Conservation (phyloP, 2,888 invertebrate genomes). For the Tachina lurida region DNA sequence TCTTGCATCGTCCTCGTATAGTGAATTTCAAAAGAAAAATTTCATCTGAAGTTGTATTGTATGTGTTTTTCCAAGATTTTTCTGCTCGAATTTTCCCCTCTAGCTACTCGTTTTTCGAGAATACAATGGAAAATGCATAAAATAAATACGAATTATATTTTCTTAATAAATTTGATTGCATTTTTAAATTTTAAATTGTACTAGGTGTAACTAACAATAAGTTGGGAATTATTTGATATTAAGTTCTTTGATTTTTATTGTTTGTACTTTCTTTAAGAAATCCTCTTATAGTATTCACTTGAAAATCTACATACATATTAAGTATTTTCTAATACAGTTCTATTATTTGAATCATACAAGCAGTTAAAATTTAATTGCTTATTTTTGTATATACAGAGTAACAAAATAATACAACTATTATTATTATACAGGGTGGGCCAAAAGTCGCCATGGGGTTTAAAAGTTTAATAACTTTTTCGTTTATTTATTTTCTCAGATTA, state of each 20-base stretch:
- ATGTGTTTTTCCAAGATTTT: slow-evolving; percentile 45
- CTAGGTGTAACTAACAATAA: background rate
- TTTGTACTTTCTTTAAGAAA: slow-evolving; percentile 50
- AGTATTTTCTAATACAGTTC: background rate
- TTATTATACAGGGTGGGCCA: too few species aligned
- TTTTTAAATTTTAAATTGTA: slow-evolving; percentile 25
- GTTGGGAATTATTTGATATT: background rate
- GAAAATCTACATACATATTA: background rate
- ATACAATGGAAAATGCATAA: slow-evolving; percentile 16
- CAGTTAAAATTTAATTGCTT: slow-evolving; percentile 4
- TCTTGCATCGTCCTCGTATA: background rate
- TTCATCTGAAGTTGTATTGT: slow-evolving; percentile 24
- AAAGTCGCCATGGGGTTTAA: too few species aligned
- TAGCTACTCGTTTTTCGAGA: background rate
- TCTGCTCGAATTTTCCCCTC: background rate
- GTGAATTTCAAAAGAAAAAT: background rate
- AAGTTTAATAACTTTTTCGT: too few species aligned
- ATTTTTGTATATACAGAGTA: slow-evolving; percentile 10
- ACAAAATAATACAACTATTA: slow-evolving; percentile 17
- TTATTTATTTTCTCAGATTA: too few species aligned
- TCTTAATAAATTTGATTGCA: slow-evolving; percentile 57
- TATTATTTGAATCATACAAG: background rate
- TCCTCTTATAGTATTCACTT: slow-evolving; percentile 66
- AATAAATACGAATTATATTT: slow-evolving; percentile 31
- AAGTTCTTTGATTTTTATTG: slow-evolving; percentile 54